phyloP scores from a whole-genome alignment of 2,888 invertebrate species.

The Heteromyza rotundicornis region DNA sequence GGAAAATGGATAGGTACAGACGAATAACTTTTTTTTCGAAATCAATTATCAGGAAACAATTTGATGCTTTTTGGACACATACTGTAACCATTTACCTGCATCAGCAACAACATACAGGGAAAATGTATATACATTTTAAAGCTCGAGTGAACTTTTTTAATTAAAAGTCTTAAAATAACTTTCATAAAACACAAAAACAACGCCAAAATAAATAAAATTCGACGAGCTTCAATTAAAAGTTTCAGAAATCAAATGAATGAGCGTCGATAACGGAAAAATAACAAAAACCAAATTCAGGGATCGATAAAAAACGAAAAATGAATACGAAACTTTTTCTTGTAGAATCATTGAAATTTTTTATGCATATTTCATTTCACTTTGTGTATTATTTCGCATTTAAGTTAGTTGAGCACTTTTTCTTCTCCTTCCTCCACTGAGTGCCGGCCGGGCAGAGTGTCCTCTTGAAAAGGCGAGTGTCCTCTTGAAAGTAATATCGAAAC shows the following conservation, averaged over 20 bases:
- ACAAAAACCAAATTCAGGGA: constrained; percentile 27
- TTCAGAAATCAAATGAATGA: constrained; percentile 39
- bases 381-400: not conserved
- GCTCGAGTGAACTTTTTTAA: too few relatives aligned
- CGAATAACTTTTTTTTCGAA: too few relatives aligned
- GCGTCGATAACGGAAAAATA: constrained; percentile 45
- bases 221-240: constrained; percentile 47
- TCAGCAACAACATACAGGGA: too few relatives aligned
- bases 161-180: not conserved
- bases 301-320: constrained; percentile 33
- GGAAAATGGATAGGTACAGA: too few relatives aligned
- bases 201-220: constrained; percentile 7
- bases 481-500: constrained; percentile 48
- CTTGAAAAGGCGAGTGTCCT: constrained; percentile 40
- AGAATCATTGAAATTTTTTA: constrained; percentile 29
- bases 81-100: too few relatives aligned
- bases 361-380: not conserved
- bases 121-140: too few relatives aligned
- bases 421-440: not conserved
- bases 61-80: too few relatives aligned
- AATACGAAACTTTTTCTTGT: constrained; percentile 33
- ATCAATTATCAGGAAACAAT: too few relatives aligned
- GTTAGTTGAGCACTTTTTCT: not conserved
- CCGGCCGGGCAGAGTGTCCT: constrained; percentile 1
- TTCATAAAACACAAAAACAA: constrained; percentile 28